Evolutionary conservation across 2,113 vertebrate species (phyloP), one percentile per base, ranked within the genome.

Genomic region (Dolichallabes microphthalmus): DNA sequence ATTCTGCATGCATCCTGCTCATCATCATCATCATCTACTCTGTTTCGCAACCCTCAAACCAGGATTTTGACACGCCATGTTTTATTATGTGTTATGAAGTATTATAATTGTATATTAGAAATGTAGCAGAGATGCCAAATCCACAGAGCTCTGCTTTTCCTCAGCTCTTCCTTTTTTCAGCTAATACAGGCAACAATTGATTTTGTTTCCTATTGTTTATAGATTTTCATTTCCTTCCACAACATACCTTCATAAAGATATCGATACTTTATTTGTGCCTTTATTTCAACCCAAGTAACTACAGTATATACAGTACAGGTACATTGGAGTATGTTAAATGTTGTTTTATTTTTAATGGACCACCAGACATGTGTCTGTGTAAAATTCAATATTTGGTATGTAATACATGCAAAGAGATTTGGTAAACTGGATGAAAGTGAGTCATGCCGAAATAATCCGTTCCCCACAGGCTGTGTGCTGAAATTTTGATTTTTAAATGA

Each of bases 21-120:
- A 22, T 73, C 45, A 45, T 45, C 39, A 39, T 39, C 45, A 45
- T 45, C 69, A 45, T 55, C 12, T 75, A 20, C 50, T 12, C 15
- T 19, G 8, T 30, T 76, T 76, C 74, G 30, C 52, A 17, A 76
- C 7, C 52, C 74, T 55, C n/a, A 30, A 76, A 27, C n/a, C n/a
- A 55, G 74, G 74, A 15, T 30, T 76, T 76, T 76, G 52, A 76
- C 74, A 55, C 74, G 19, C 14, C n/a, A 55, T 55, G 17, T 15
- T 76, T 76, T 76, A 76, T 76, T 76, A 76, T 76, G 74, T 76
- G 74, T 55, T 76, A 20, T 25, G n/a, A 53, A 55, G 50, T 53
- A 53, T 76, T 76, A n/a, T 76, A 76, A 76, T 52, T 76, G 73
- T 76, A 76, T 76, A 76, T 52, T 27, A 76, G 50, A 53, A 27